Percentiles rank a stretch among this genome's conserved stretches.
phyloP scores from a whole-genome alignment of 2,113 vertebrate genomes.

The Chlorodrepanis virens region DNA sequence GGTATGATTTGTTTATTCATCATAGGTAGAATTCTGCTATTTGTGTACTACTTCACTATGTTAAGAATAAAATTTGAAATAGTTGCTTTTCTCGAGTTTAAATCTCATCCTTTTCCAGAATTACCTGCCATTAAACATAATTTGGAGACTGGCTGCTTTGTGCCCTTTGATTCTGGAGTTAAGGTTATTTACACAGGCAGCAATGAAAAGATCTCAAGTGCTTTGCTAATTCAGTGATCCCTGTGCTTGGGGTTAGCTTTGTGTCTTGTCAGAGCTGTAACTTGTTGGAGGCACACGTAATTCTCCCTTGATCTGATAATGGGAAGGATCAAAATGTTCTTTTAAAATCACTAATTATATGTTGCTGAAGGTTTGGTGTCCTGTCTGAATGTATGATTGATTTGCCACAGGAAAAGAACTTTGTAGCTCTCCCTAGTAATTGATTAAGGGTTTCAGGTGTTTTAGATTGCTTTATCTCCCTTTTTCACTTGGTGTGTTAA shows the following conservation, averaged over 20 bases:
- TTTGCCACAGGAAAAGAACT: background rate
- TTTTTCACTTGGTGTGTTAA: background rate
- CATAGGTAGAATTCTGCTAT: background rate
- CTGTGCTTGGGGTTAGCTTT: background rate
- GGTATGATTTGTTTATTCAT: background rate
- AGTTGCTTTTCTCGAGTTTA: background rate
- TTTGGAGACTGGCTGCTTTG: background rate
- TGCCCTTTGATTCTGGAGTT: background rate
- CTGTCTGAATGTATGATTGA: background rate
- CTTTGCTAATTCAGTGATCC: background rate
- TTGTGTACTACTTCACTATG: background rate
- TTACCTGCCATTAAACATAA: background rate
- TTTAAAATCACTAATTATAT: background rate
- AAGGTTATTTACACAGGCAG: background rate
- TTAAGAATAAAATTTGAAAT: background rate
- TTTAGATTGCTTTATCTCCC: background rate
- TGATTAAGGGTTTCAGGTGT: background rate
- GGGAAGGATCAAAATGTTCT: constrained; percentile 8
- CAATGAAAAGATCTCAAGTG: background rate
- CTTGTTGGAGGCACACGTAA: background rate
- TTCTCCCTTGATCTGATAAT: background rate
- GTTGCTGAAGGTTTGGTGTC: background rate
- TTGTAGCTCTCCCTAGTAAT: background rate
- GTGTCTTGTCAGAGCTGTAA: background rate
- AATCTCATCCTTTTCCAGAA: background rate